Base-by-base conservation (phyloP, 2,888 invertebrate genomes). In the Melipona bicolor region DNA sequence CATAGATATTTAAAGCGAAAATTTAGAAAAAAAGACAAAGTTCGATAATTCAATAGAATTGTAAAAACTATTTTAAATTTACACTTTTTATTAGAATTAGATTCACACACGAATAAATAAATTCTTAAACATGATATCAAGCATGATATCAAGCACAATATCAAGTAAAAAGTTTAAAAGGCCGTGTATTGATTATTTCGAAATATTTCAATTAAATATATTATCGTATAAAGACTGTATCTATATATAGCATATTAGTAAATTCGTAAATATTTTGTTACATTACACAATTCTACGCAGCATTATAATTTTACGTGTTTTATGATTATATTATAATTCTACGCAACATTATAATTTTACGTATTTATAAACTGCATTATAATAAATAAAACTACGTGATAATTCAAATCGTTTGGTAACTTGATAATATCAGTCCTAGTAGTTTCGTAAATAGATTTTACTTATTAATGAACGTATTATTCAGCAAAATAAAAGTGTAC, bases 401-500 rank as follows among this genome's bases (percentile, higher is more conserved):
- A 19, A 32, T 56, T 56, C 17, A 52, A 59, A 19, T 49, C 13
- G 21, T 59, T 49, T 17, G 21, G 11, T 11, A 64, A 59, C 15
- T 50, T 50, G 5, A 15, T 50, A 24, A n/a, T 19, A 54, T 54
- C 52, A 24, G n/a, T 17, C 17, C 68, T 13, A 32, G 19, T 52
- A 11, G 19, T 21, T 64, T 52, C 49, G 19, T 19, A 9, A 43
- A 9, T 65, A 65, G 50, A 65, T 21, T 72, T 72, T 68, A 24
- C 19, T 32, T 50, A 19, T 43, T 43, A 56, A 27, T 21, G 61
- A 67, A 61, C 11, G n/a, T 27, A 59, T 65, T 78, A 56, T 67
- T 56, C 49, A 24, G 62, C 43, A 50, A 59, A 73, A 54, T 62
- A 73, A 69, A 72, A 72, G 50, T 17, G 68, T 68, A 62, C 49